A percentile compares a stretch with the other conserved stretches of the same genome.
These are phyloP conservation scores for Aquatica leii DNA, from an alignment of 2,888 invertebrate species.

Conservation along the genomic window DNA sequence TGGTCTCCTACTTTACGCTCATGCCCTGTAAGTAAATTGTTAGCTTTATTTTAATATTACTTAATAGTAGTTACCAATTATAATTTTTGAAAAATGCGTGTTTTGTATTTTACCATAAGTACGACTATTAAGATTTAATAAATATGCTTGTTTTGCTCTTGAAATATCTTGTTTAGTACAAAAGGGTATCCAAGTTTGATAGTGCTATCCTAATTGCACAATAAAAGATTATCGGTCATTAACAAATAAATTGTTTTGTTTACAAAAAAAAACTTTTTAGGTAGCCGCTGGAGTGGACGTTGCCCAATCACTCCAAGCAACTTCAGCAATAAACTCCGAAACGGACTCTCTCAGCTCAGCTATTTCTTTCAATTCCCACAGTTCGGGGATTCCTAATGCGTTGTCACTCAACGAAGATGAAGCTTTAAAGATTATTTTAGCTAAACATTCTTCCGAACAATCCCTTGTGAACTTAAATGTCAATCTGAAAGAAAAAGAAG, in stretches of 20 bases:
- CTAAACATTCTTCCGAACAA: constrained; percentile 57
- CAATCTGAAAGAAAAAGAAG: constrained; percentile 20
- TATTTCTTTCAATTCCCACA: constrained; percentile 59
- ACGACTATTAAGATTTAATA: too few relatives aligned
- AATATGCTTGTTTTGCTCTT: too few relatives aligned
- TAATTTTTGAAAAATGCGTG: not conserved
- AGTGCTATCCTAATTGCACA: not conserved
- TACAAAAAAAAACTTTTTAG: constrained; percentile 41
- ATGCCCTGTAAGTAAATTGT: constrained; percentile 66
- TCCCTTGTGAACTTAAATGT: constrained; percentile 12
- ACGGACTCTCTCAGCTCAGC: constrained; percentile 57
- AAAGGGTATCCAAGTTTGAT: not conserved
- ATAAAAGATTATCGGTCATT: too few relatives aligned
- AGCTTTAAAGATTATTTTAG: constrained; percentile 74
- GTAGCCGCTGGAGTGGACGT: constrained; percentile 82
- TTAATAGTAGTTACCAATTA: not conserved
- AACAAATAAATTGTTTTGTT: too few relatives aligned
- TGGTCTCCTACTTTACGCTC: constrained; percentile 84
- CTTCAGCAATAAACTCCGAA: constrained; percentile 52
- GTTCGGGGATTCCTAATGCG: constrained; percentile 63
- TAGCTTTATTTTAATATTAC: not conserved
- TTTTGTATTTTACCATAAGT: not conserved
- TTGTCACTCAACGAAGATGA: constrained; percentile 73
- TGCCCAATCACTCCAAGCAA: constrained; percentile 64
- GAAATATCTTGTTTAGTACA: not conserved